phyloP scores from a whole-genome alignment of 1,140 invertebrate species.

The Andrena cerasifolii region DNA sequence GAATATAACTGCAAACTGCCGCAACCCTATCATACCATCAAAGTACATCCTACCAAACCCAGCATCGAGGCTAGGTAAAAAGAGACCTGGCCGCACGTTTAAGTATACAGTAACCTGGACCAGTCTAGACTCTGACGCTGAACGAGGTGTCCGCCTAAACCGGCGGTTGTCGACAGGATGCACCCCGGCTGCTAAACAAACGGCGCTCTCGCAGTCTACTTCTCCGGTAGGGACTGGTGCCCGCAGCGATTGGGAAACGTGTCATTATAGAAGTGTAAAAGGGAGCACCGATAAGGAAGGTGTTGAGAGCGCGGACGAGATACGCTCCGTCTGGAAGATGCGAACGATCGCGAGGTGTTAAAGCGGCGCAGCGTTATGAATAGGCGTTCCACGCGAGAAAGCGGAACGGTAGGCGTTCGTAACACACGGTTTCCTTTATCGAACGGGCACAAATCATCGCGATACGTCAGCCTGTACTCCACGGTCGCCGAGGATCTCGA shows the following conservation, averaged over 20 bases:
- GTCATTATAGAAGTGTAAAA: constrained; percentile 75
- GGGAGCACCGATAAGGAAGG: constrained; percentile 76
- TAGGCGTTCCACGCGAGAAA: constrained; percentile 44
- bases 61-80: too few relatives aligned
- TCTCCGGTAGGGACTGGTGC: constrained; percentile 19
- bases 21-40: too few relatives aligned
- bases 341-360: constrained; percentile 72
- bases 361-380: constrained; percentile 43
- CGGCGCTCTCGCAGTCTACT: constrained; percentile 65
- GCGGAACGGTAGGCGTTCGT: constrained; percentile 56
- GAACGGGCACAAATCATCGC: constrained; percentile 55
- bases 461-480: neutral
- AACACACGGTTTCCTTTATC: constrained; percentile 66
- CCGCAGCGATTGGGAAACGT: constrained; percentile 66
- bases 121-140: constrained; percentile 24
- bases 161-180: constrained; percentile 30
- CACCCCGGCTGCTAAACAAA: constrained; percentile 76
- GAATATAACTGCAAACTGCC: too few relatives aligned
- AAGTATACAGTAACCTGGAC: constrained; percentile 5
- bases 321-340: constrained; percentile 54
- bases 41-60: neutral
- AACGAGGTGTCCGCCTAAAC: constrained; percentile 22
- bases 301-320: constrained; percentile 79
- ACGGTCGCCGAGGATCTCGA: neutral
- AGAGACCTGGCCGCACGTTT: neutral